phyloP scores from a whole-genome alignment of 1,140 invertebrate genomes.

The Lepidotrigona ventralis region DNA sequence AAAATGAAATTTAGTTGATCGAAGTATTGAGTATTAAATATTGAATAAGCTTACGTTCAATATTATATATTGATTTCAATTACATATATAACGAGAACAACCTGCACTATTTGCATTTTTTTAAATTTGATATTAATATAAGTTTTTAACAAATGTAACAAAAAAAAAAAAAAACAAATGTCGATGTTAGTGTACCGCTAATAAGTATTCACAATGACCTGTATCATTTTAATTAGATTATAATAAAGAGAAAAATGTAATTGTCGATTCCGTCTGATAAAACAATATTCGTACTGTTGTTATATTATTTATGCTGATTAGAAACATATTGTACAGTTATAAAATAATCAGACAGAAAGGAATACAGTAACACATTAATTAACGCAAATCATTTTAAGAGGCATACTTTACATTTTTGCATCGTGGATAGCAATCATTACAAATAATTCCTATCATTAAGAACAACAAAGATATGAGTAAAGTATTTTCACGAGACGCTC shows the following conservation, averaged over 20 bases:
- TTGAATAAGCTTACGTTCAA: conserved; percentile 21
- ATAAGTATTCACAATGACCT: conserved; percentile 39
- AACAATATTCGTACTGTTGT: conserved; percentile 45
- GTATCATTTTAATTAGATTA: conserved; percentile 53
- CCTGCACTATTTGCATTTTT: conserved; percentile 8
- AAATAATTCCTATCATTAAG: conserved; percentile 32
- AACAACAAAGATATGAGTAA: conserved; percentile 42
- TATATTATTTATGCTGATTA: conserved; percentile 48
- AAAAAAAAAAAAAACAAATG: conserved; percentile 22
- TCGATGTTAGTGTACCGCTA: conserved; percentile 39
- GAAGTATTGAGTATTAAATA: conserved; percentile 27
- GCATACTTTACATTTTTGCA: conserved; percentile 62
- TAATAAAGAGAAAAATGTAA: conserved; percentile 46
- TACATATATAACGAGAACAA: not conserved
- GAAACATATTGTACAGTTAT: conserved; percentile 53
- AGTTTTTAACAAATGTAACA: not conserved
- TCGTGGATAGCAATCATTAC: conserved; percentile 57
- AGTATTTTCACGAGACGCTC: conserved; percentile 52
- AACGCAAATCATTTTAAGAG: conserved; percentile 39
- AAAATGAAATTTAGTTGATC: conserved; percentile 47
- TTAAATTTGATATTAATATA: conserved; percentile 1
- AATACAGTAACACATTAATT: conserved; percentile 37
- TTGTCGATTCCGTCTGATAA: conserved; percentile 60
- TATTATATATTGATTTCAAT: not conserved
- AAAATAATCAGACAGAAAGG: conserved; percentile 38